Evolutionary conservation across 1,140 invertebrate genomes (phyloP), one percentile per base, ranked within the genome.

Genomic region (Brachionus koreanus): DNA sequence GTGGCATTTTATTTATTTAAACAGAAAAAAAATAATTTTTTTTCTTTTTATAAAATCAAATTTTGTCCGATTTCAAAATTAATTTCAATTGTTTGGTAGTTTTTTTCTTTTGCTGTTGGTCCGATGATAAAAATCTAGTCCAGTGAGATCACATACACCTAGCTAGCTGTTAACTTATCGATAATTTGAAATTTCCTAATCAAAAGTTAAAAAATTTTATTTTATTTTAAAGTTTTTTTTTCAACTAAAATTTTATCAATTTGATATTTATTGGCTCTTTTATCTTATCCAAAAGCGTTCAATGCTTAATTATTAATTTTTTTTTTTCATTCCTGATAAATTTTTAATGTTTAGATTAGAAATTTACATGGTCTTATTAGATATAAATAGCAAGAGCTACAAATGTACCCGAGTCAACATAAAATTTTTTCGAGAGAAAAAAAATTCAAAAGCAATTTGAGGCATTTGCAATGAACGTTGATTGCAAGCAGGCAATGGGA

Each of bases 211-310:
- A 29, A 29, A 29, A 29, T 29, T 29, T 29, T 29, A 29, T 29
- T 29, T 29, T 3, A 29, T 29, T n/a, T n/a, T n/a, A n/a, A 29
- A 2, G 3, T 29, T 29, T 29, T 69, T 37, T n/a, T 37, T 69
- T 37, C 39, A 42, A 42, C n/a, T 19, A 16, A 57, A 57, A 16
- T 46, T 74, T 74, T 74, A 74, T 74, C 42, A 46, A 46, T 74
- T 74, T 74, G 23, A 46, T 74, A 74, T 74, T 74, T 74, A 74
- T 74, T 74, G 42, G 39, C 43, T 74, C 69, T 43, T 43, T 74
- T 74, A 74, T 74, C 69, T 74, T 74, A 74, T 74, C 69, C 69
- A 74, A 74, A 74, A 46, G 69, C 69, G 25, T 74, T 49, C 69
- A 74, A 74, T 74, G 39, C 69, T 43, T 35, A 74, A 46, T 57